Conservation (phyloP, 1,140 invertebrate genomes). For the Tetragonula clypearis region DNA sequence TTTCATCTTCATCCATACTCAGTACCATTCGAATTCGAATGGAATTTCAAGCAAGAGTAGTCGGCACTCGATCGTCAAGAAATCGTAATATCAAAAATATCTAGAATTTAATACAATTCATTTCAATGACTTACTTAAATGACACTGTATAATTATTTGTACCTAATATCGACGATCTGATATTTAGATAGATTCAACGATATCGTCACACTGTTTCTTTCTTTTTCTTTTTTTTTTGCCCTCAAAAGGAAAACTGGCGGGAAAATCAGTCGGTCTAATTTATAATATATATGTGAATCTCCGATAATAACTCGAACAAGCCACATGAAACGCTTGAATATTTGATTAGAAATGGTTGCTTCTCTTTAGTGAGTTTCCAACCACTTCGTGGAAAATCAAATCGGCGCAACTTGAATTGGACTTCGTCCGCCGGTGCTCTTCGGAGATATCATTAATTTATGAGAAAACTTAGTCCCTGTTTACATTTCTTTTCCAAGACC, state of each 20-base stretch:
- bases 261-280: background rate
- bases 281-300: no score
- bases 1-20: background rate
- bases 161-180: background rate
- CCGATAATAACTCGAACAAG: background rate
- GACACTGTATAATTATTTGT: background rate
- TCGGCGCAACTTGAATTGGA: background rate
- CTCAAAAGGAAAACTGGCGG: background rate
- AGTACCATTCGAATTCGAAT: background rate
- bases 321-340: background rate
- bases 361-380: background rate
- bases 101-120: background rate
- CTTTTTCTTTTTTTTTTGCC: background rate
- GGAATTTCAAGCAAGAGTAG: background rate
- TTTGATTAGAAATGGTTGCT: background rate
- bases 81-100: background rate
- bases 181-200: background rate
- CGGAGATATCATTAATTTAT: conserved; percentile 6
- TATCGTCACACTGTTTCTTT: background rate
- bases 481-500: background rate
- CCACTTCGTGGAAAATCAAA: background rate
- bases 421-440: background rate
- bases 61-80: no score
- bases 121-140: background rate
- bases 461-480: background rate